Base-by-base conservation (phyloP, 2,888 invertebrate genomes). In the Orthosia gothica region DNA sequence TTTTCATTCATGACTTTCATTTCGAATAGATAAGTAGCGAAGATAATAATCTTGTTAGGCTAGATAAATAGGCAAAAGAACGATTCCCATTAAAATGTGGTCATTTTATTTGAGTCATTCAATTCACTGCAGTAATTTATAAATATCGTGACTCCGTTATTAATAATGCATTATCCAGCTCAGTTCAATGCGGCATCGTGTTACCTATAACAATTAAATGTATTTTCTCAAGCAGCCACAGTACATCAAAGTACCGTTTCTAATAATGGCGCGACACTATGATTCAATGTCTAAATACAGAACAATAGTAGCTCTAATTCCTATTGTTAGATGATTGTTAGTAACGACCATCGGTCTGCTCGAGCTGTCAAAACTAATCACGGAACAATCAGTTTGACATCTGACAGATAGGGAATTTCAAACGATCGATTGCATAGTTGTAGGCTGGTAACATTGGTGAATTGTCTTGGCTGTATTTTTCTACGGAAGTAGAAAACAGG, bases 301-400 rank as follows among this genome's bases (percentile, higher is more conserved):
- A 76, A 82, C 84, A 82, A 82, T 84, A 57, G 62, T 15, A 62
- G 50, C 47, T 68, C 50, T 67, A 81, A 80, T 68, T 63, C 68
- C 62, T 58, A 84, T 80, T 84, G 84, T 79, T 71, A 74, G 32
- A 49, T 26, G 59, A 75, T 75, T 78, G 74, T 79, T 79, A 32
- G 59, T 67, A 81, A 57, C 65, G 52, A 67, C 50, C 26, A 58
- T 62, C 59, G 73, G 84, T 83, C 68, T 40, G 40, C 69, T 70
- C n/a, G 26, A 67, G 18, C 82, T 70, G 78, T 84, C 82, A 81
- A 81, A 82, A 70, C 73, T 74, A 72, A 82, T 83, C 82, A 57
- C 67, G n/a, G 49, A 84, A 82, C 71, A 84, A 81, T 62, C 65
- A 52, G 32, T 70, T 72, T 73, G 82, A 84, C 82, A 77, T 73